Base-by-base conservation (phyloP, 2,113 vertebrate genomes). In the Paralichthys olivaceus region DNA sequence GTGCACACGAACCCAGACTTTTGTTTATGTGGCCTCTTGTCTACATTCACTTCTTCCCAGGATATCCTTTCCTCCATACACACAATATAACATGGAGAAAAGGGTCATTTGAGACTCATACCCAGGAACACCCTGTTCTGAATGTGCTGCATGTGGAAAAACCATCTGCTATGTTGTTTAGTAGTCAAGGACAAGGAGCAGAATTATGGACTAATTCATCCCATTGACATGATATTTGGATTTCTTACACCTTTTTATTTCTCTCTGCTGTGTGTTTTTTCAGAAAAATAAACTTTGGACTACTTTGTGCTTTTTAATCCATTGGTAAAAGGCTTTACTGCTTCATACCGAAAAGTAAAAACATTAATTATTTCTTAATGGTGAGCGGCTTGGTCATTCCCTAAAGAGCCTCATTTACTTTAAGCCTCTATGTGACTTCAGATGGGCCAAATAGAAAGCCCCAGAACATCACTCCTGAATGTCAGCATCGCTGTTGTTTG, bases 101-200 rank as follows among this genome's bases (percentile, higher is more conserved):
- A 80, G 72, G 55, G 58, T 72, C 55, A 60, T 76, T 80, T 67
- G 69, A 84, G 70, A 54, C 74, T 61, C 72, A 23, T 68, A 74
- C 43, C 66, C 69, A 67, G 72, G 80, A 87, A 84, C 79, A 75
- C 58, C 23, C 28, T 81, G 86, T 80, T 79, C 71, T 32, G 53
- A 64, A 75, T 64, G 68, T 63, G 63, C 73, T 62, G 47, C 80
- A 86, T 28, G 58, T 91, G 78, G 78, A 62, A 84, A 77, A 74
- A 12, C 40, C 76, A 84, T 90, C 80, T 87, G 77, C 72, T 87
- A 5, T 2, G 11, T 40, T 70, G 72, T 84, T 75, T 77, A 63
- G 67, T 66, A 25, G 75, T 77, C 29, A 58, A 23, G 45, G 25
- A 66, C 55, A 79, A 22, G 54, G 6, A 66, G n/a, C 54, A 72